Conservation (phyloP, 2,888 invertebrate species). For the Abscondita cerata region DNA sequence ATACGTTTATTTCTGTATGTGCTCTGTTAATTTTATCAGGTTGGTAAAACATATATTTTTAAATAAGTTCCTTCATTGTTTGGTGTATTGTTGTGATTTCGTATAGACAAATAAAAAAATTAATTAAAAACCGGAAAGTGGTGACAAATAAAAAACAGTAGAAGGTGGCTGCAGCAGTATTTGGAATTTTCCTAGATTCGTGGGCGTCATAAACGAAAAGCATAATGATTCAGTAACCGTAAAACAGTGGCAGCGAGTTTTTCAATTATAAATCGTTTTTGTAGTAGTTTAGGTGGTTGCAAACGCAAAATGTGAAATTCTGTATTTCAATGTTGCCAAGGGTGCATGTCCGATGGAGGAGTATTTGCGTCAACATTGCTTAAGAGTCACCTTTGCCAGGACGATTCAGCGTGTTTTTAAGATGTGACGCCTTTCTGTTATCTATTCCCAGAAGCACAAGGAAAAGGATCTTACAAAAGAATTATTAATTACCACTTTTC, state of each 20-base stretch:
- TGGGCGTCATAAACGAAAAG: background rate
- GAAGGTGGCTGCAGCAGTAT: background rate
- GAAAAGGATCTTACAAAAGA: background rate
- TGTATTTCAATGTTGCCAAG: background rate
- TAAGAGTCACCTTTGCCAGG: background rate
- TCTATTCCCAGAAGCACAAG: background rate
- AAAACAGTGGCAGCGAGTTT: background rate
- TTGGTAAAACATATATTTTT: background rate
- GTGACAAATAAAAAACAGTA: background rate
- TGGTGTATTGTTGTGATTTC: conserved; percentile 2
- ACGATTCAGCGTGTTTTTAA: background rate
- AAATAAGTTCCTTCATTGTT: background rate
- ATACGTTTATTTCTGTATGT: too few relatives aligned
- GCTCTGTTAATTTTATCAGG: too few relatives aligned
- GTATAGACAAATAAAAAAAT: background rate
- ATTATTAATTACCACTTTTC: background rate
- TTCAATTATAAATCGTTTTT: background rate
- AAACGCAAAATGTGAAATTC: background rate
- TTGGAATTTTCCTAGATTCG: background rate
- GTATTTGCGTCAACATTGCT: background rate
- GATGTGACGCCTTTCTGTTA: background rate
- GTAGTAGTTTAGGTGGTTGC: too few relatives aligned
- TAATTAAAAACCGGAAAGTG: background rate
- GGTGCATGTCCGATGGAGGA: background rate
- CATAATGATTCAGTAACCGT: background rate